phyloP scores from a whole-genome alignment of 2,888 invertebrate genomes.

The Alloscopus bannaensis region DNA sequence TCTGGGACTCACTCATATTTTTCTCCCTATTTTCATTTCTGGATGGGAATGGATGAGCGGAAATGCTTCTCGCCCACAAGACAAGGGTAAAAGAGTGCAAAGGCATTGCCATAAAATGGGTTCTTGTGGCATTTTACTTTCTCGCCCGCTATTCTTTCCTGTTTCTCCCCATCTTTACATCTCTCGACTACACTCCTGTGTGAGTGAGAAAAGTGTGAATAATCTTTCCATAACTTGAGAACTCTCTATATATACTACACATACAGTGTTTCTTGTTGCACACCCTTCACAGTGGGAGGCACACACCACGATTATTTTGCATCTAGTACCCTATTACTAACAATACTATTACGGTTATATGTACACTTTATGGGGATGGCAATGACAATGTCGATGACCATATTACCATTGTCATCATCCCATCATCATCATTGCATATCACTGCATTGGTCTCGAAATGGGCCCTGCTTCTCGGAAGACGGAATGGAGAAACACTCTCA shows the following conservation, averaged over 20 bases:
- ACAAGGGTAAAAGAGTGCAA: constrained; percentile 54
- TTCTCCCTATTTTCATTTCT: constrained; percentile 64
- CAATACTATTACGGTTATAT: neutral
- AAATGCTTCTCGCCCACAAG: neutral
- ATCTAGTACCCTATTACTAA: neutral
- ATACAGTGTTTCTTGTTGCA: neutral
- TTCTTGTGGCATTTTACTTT: constrained; percentile 65
- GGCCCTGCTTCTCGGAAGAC: too few relatives aligned
- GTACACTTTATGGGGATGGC: neutral
- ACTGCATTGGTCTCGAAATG: constrained; percentile 22
- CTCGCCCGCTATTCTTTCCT: constrained; percentile 18
- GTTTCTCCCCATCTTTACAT: neutral
- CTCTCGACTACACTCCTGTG: too few relatives aligned
- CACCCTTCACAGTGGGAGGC: neutral
- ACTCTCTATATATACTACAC: neutral
- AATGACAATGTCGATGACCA: constrained; percentile 40
- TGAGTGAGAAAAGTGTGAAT: constrained; percentile 72
- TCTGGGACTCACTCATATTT: constrained; percentile 7
- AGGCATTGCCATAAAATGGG: constrained; percentile 71
- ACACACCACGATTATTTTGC: constrained; percentile 2
- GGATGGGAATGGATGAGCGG: neutral
- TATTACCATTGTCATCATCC: constrained; percentile 20
- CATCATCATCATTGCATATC: constrained; percentile 4
- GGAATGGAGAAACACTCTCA: too few relatives aligned
- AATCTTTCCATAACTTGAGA: constrained; percentile 59